Percentiles rank a stretch among this genome's conserved stretches.
Conservation (phyloP, 2,113 vertebrate genomes). For the Cryptotis parvus region DNA sequence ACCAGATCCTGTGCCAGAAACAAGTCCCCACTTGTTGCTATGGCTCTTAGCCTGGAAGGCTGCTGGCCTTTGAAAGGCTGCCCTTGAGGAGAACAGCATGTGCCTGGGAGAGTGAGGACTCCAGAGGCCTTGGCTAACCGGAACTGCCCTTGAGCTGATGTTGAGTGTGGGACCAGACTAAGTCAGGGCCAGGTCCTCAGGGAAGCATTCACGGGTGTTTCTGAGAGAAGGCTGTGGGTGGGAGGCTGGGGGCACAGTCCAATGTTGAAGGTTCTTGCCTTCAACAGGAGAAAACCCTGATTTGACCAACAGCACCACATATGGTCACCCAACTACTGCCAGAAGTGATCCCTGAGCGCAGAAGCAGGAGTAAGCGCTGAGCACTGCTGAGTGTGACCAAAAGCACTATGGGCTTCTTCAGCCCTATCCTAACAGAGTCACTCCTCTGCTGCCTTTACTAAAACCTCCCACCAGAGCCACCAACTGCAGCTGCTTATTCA, state of each 20-base stretch:
- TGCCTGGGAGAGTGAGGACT: too few relatives aligned
- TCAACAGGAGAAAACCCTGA: too few relatives aligned
- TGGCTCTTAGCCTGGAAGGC: background rate
- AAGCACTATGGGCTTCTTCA: background rate
- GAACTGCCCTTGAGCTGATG: background rate
- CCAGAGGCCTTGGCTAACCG: too few relatives aligned
- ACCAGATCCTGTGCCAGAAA: too few relatives aligned
- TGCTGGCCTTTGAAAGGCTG: background rate
- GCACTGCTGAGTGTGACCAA: too few relatives aligned
- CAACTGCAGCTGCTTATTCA: too few relatives aligned
- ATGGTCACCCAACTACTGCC: background rate
- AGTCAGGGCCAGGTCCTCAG: too few relatives aligned
- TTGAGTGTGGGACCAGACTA: background rate
- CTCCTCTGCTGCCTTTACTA: background rate
- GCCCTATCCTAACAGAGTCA: background rate
- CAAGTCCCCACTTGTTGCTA: background rate
- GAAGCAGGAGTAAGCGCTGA: background rate
- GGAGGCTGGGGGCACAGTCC: too few relatives aligned
- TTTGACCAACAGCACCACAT: too few relatives aligned
- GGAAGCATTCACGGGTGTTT: background rate
- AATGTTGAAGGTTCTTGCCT: too few relatives aligned
- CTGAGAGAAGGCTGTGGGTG: background rate
- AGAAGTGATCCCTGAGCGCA: background rate
- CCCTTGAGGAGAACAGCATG: background rate
- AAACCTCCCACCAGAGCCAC: too few relatives aligned